Evolutionary conservation across 2,888 invertebrate genomes (phyloP), one percentile per base, ranked within the genome.

Genomic region (Napeogenes sylphis): DNA sequence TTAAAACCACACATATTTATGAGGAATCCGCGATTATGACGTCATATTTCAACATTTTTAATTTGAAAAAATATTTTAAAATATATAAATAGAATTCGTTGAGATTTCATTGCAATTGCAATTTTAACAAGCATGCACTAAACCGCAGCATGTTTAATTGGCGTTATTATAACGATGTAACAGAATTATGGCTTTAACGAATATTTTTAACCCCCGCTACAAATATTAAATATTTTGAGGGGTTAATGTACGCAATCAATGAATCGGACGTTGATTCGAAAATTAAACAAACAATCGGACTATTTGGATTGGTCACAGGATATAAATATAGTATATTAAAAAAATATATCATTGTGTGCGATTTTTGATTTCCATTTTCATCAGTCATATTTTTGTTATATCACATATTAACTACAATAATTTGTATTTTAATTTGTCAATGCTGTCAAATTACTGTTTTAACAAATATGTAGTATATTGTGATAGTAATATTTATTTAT

Each of bases 91-190:
- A 21, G 45, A 32, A 56, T 55, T 35, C 35, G 14, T 12, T 13
- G 56, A 58, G 61, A 10, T 61, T 62, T 65, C 63, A 73, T 69
- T 74, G 67, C 73, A 71, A 77, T 78, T 72, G 69, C 74, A 77
- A 77, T 74, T 72, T 76, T 67, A 68, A 72, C 74, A 68, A 69
- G 67, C 69, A 64, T 69, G 71, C 73, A 73, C 74, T 79, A 84
- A 79, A 78, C 79, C 82, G 76, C 82, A 76, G 70, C 65, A 68
- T 59, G 81, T 79, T 83, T 86, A 87, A 87, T 87, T 87, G 84
- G 83, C 87, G 83, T 85, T 83, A 88, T 88, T 86, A 89, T 88
- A 88, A 88, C 83, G 86, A 87, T 76, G 85, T 83, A 81, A 84
- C 81, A 79, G 75, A 80, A 81, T 80, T 80, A 79, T 75, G 75